phyloP scores from a whole-genome alignment of 2,888 invertebrate species.

The Oligia strigilis region DNA sequence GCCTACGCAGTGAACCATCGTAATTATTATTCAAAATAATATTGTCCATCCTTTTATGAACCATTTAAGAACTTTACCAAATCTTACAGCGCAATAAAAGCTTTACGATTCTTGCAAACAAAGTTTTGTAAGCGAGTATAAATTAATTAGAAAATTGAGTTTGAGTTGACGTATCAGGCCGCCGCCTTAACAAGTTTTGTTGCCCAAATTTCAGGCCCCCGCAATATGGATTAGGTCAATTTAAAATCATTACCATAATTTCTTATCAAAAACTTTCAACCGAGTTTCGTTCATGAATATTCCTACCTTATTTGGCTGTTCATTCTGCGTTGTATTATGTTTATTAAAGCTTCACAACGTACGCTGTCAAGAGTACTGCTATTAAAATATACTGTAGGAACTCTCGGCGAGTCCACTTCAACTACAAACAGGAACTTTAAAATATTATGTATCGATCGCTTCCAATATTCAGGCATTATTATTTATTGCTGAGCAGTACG shows the following conservation, averaged over 20 bases:
- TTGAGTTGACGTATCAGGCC: conserved; percentile 76
- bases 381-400: conserved; percentile 54
- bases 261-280: conserved; percentile 83
- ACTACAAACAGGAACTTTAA: conserved; percentile 75
- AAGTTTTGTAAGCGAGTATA: conserved; percentile 77
- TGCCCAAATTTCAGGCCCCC: conserved; percentile 73
- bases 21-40: conserved; percentile 36
- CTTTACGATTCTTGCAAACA: conserved; percentile 70
- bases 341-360: conserved; percentile 70
- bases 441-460: conserved; percentile 76
- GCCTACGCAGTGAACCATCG: neutral
- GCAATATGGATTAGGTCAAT: conserved; percentile 86
- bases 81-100: conserved; percentile 71
- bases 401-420: conserved; percentile 56
- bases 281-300: conserved; percentile 83
- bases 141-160: conserved; percentile 82
- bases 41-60: conserved; percentile 46
- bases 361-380: conserved; percentile 51
- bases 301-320: conserved; percentile 77
- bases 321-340: conserved; percentile 73
- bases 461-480: conserved; percentile 78
- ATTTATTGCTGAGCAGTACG: conserved; percentile 81
- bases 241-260: conserved; percentile 87
- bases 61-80: conserved; percentile 49
- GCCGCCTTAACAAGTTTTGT: conserved; percentile 78